Conservation (phyloP, 2,113 vertebrate genomes). For the Aix galericulata region DNA sequence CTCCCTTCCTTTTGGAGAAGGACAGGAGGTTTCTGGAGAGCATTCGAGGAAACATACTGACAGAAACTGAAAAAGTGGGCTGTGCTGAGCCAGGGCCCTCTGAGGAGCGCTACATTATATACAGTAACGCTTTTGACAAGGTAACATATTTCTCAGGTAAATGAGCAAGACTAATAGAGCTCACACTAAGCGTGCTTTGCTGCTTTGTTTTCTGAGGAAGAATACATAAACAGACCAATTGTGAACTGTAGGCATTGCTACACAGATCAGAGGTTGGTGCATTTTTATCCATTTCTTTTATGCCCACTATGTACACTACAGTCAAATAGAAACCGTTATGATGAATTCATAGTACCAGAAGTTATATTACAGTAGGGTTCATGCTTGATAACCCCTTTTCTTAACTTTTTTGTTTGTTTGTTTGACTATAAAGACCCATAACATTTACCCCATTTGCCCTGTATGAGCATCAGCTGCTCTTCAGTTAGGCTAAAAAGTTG, state of each 20-base stretch:
- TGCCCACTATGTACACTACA: fast-evolving
- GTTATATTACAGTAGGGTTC: background rate
- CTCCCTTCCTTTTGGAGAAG: slow-evolving; percentile 13
- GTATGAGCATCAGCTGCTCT: fast-evolving
- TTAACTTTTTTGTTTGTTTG: background rate
- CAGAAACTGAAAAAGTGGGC: slow-evolving; percentile 63
- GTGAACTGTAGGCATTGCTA: background rate
- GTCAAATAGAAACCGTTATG: background rate
- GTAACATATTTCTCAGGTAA: slow-evolving; percentile 26
- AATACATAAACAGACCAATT: fast-evolving
- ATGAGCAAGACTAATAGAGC: background rate
- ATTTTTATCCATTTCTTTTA: background rate
- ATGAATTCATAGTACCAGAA: background rate
- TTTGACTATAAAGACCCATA: background rate
- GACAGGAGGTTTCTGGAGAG: slow-evolving; percentile 70
- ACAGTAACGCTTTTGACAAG: slow-evolving; percentile 76
- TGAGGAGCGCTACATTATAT: slow-evolving; percentile 69
- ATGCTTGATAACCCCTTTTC: background rate
- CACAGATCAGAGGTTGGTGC: background rate
- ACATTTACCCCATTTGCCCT: fast-evolving
- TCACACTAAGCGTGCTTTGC: background rate
- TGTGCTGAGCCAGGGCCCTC: slow-evolving; percentile 58
- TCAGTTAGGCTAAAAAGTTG: background rate
- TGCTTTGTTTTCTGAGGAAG: background rate
- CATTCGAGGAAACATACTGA: slow-evolving; percentile 60